Evolutionary conservation across 2,888 invertebrate species (phyloP).

Genomic region (Polymixis flavicincta): DNA sequence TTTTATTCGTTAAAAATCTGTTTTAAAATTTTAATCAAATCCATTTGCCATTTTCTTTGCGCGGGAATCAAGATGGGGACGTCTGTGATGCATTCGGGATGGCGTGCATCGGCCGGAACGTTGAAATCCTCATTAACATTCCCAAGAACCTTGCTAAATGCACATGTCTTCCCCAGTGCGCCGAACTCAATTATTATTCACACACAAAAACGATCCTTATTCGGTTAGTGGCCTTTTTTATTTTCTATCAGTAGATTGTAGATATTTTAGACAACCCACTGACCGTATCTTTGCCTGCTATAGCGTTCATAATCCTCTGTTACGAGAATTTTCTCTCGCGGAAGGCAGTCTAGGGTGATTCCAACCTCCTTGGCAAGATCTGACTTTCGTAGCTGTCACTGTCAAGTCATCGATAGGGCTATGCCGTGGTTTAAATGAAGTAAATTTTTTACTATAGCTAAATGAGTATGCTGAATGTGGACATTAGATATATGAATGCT

Average conservation of each 20-base stretch:
- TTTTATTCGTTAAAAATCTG: constrained; percentile 15
- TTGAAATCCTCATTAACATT: constrained; percentile 88
- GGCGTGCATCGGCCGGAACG: constrained; percentile 89
- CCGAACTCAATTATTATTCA: constrained; percentile 88
- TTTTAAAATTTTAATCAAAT: constrained; percentile 25
- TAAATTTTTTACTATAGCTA: background rate
- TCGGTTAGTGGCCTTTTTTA: constrained; percentile 77
- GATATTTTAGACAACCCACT: background rate
- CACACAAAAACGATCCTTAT: constrained; percentile 88
- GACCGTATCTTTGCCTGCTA: background rate
- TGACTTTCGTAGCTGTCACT: constrained; percentile 9
- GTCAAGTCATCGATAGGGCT: background rate
- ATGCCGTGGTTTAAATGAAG: background rate
- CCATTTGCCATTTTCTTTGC: constrained; percentile 27
- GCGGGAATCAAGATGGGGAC: constrained; percentile 82
- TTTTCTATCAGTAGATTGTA: constrained; percentile 23
- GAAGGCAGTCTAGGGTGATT: background rate
- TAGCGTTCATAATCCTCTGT: background rate
- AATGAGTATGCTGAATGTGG: background rate
- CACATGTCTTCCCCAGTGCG: constrained; percentile 87
- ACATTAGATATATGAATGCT: background rate
- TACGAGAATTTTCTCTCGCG: background rate
- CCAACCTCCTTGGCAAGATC: background rate
- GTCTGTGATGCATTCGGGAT: constrained; percentile 89
- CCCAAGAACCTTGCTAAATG: constrained; percentile 89